These are phyloP conservation scores for Patiria pectinifera DNA, from an alignment of 53 echinoderm and acorn worm genomes.

Conservation along the genomic window DNA sequence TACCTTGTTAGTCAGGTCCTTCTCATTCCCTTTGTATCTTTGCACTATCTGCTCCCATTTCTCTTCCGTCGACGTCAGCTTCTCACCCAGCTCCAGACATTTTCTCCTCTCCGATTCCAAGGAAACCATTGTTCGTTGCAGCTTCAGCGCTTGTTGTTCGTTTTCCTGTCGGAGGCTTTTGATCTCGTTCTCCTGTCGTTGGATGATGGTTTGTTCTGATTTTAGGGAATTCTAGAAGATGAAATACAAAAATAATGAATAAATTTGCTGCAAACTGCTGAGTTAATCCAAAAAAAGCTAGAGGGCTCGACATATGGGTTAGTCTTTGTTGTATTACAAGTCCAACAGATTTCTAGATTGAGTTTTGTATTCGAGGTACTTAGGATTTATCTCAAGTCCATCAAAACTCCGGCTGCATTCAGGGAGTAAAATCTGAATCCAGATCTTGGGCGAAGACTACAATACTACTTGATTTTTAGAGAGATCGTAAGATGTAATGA, in stretches of 20 bases:
- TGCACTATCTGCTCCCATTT: slow-evolving; percentile 91
- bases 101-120: slow-evolving; percentile 85
- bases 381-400: too few relatives aligned
- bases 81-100: slow-evolving; percentile 79
- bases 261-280: too few relatives aligned
- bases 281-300: too few relatives aligned
- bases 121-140: slow-evolving; percentile 79
- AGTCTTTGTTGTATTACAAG: neutral
- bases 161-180: slow-evolving; percentile 54
- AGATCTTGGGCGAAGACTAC: too few relatives aligned
- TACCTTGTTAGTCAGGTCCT: slow-evolving; percentile 84
- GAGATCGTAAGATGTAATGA: too few relatives aligned
- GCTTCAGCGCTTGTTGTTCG: slow-evolving; percentile 54
- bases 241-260: neutral
- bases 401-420: too few relatives aligned
- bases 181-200: slow-evolving; percentile 55
- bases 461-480: too few relatives aligned
- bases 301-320: too few relatives aligned
- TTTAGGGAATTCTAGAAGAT: slow-evolving; percentile 40
- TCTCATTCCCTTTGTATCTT: slow-evolving; percentile 79
- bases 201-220: slow-evolving; percentile 40
- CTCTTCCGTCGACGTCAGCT: slow-evolving; percentile 78
- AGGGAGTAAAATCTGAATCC: too few relatives aligned
- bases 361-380: too few relatives aligned
- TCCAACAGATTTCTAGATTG: neutral